Evolutionary conservation across 2,888 invertebrate species (phyloP).

Genomic region (Orthosia incerta): DNA sequence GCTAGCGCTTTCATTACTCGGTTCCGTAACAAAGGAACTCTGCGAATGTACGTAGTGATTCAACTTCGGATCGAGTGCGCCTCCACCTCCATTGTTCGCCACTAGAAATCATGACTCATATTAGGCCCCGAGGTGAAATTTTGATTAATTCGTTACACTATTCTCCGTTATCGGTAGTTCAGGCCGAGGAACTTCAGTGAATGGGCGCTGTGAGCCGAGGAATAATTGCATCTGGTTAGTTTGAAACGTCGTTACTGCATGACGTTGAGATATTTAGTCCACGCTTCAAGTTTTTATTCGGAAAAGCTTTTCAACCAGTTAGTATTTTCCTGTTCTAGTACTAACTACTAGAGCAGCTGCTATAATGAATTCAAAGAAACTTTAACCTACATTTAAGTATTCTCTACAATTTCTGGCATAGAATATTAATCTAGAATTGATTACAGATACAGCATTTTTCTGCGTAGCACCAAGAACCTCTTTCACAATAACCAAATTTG

Average conservation of each 20-base stretch:
- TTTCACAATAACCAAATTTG: not conserved
- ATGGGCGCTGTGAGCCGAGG: constrained; percentile 75
- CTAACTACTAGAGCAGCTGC: not conserved
- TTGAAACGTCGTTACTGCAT: constrained; percentile 65
- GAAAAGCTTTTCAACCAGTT: constrained; percentile 13
- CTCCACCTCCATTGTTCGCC: constrained; percentile 85
- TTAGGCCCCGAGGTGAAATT: constrained; percentile 89
- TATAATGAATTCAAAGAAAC: not conserved
- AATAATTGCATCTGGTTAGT: constrained; percentile 79
- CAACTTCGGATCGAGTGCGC: constrained; percentile 87
- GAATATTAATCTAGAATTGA: not conserved
- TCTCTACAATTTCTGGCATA: not conserved
- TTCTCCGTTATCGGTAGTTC: constrained; percentile 82
- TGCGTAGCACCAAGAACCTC: not conserved
- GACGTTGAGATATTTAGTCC: constrained; percentile 51
- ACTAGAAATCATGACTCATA: constrained; percentile 87
- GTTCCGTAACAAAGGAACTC: constrained; percentile 88
- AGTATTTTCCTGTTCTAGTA: constrained; percentile 3
- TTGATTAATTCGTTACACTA: constrained; percentile 90
- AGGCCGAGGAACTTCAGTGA: constrained; percentile 80
- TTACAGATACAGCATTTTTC: not conserved
- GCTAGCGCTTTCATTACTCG: constrained; percentile 89
- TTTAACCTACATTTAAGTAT: not conserved
- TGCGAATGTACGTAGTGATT: constrained; percentile 87
- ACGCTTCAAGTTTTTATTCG: constrained; percentile 28